Base-by-base conservation (phyloP, 2,113 vertebrate genomes). In the Rhegmatorhina hoffmannsi region DNA sequence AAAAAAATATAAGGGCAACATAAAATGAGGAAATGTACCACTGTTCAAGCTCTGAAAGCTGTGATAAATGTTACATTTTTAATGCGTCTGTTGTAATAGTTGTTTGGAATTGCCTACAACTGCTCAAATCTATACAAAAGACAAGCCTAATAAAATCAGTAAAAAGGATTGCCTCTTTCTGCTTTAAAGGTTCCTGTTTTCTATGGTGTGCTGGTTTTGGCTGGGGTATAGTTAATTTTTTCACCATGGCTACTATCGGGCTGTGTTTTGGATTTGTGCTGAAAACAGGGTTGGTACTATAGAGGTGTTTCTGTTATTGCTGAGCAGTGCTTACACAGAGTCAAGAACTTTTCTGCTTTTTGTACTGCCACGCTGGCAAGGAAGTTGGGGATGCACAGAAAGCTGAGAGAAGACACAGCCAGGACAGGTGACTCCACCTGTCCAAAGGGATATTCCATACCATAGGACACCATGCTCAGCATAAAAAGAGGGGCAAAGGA, bases 281-380 rank as follows among this genome's bases (percentile, higher is more conserved):
- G 55, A 43, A 76, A 8, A 55, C 11, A 62, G 29, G 2, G 17
- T 18, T 62, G 63, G 47, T 26, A 47, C 47, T 31, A 55, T 1
- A 60, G 62, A 55, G 17, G 31, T 62, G 25, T 23, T 55, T 62
- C 40, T 83, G 63, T 49, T 55, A 26, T 40, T 76, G 13, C 47
- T 47, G 25, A 76, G 29, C 63, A 9, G 25, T 19, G 13, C 40
- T 25, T 7, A 21, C 50, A 58, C 21, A 58, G 25, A 55, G n/a
- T 28, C 47, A 83, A 83, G 17, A 40, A 20, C 47, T 62, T 55
- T 62, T 62, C 47, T 55, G 31, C 2, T 40, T 53, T 31, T 62
- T 11, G 2, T 47, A 25, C 24, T 10, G 9, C n/a, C 10, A 9
- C 1, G 2, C 6, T 62, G 40, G 55, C 0, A 2, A 49, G 55